Evolutionary conservation across 1,140 invertebrate genomes (phyloP).

Genomic region (Hyphantria cunea): DNA sequence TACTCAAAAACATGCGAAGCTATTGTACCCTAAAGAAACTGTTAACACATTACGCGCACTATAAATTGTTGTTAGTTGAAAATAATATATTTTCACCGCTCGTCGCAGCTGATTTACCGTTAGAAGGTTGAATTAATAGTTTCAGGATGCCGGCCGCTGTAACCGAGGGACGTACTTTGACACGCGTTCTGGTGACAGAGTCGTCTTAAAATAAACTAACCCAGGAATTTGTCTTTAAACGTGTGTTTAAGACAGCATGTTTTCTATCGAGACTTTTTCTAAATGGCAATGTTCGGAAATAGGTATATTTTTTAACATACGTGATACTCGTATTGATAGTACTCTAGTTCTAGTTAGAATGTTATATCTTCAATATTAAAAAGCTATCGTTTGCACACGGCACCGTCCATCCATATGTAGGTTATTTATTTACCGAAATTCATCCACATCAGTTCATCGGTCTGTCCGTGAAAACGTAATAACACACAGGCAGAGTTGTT

Average conservation of each 20-base stretch:
- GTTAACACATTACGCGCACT: slow-evolving; percentile 37
- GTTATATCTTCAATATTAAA: no score
- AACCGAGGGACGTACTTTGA: slow-evolving; percentile 34
- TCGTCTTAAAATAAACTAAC: slow-evolving; percentile 33
- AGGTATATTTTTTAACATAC: background rate
- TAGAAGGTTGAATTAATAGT: slow-evolving; percentile 48
- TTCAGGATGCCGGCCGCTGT: slow-evolving; percentile 48
- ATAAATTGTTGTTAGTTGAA: slow-evolving; percentile 41
- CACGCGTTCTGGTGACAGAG: slow-evolving; percentile 25
- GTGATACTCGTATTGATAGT: slow-evolving; percentile 29
- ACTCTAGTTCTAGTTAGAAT: no score
- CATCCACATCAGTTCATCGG: no score
- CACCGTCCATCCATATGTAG: no score
- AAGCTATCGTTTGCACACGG: no score
- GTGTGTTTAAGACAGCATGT: background rate
- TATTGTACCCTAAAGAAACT: slow-evolving; percentile 26
- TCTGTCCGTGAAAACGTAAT: no score
- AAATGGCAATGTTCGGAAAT: background rate
- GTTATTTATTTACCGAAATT: no score
- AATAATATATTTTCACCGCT: slow-evolving; percentile 56
- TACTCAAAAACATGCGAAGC: slow-evolving; percentile 3
- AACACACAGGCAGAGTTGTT: no score
- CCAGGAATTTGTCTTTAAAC: slow-evolving; percentile 29
- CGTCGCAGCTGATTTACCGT: slow-evolving; percentile 53
- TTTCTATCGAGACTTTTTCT: slow-evolving; percentile 1